Conservation (phyloP, 2,888 invertebrate genomes). For the Cataglyphis rosenhaueri region DNA sequence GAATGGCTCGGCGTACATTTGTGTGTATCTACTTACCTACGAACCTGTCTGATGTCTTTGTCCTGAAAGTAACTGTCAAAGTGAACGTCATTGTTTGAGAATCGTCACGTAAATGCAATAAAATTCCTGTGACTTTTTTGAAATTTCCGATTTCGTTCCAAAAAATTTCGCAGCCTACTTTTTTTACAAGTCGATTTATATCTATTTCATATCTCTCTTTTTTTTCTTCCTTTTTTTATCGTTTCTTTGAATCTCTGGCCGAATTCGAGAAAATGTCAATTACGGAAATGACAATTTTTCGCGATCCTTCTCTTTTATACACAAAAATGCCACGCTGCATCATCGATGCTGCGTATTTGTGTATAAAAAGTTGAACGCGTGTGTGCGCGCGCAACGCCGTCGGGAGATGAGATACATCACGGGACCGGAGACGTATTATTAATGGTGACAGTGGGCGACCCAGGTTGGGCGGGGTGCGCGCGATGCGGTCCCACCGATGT, state of each 20-base stretch:
- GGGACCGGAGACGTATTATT: constrained; percentile 85
- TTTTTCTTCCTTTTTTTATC: neutral
- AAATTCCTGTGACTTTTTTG: neutral
- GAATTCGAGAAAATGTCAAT: neutral
- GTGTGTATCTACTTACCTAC: neutral
- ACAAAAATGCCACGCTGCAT: constrained; percentile 20
- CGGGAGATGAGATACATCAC: constrained; percentile 85
- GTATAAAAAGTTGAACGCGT: constrained; percentile 16
- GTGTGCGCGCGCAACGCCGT: constrained; percentile 62
- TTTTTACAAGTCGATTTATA: neutral
- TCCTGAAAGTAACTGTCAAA: constrained; percentile 71
- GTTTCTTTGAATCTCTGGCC: neutral
- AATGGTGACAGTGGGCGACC: constrained; percentile 86
- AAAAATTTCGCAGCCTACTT: neutral
- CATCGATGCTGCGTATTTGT: constrained; percentile 52
- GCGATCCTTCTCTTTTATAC: neutral
- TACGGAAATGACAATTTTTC: constrained; percentile 24
- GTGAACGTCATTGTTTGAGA: constrained; percentile 47
- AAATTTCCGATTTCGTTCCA: neutral
- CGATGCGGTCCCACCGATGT: constrained; percentile 76
- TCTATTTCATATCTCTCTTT: too few relatives aligned
- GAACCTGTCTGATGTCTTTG: constrained; percentile 69
- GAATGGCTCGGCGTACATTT: constrained; percentile 6
- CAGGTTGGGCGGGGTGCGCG: constrained; percentile 84
- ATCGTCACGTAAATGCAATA: neutral